Base-by-base conservation (phyloP, 2,888 invertebrate genomes). In the Steinernema hermaphroditum region DNA sequence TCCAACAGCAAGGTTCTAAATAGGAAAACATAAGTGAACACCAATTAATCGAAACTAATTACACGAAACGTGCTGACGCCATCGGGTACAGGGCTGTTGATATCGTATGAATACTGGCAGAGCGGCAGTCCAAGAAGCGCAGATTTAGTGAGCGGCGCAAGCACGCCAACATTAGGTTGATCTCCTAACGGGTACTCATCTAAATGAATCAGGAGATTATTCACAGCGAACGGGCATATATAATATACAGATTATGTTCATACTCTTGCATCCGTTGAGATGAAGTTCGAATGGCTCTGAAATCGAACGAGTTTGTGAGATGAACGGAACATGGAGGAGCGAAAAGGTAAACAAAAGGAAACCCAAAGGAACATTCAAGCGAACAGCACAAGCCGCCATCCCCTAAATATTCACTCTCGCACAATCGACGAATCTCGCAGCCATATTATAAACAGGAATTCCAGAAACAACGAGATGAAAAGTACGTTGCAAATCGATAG, bases 61-160 rank as follows among this genome's bases (percentile, higher is more conserved):
- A 62, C 62, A 14, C 62, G 62, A 32, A 32, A 62, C 1, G 62
- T 62, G 62, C 62, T 34, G 16, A 62, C 32, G 8, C 62, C 62
- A 14, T 62, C 62, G 2, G 62, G 62, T 19, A 62, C 62, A 4
- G n/a, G 27, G 62, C 62, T 62, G 16, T 62, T 22, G 27, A 62
- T 62, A n/a, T 62, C 62, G 62, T 62, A 62, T 9, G 62, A 62
- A 16, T 62, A 62, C 16, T 62, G 62, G n/a, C 62, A 32, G 6
- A 62, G 62, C 32, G 62, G 62, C 16, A 27, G 34, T 62, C 62
- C 62, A 29, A 62, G 32, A 29, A 62, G 62, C 2, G 34, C 34
- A 1, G 62, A 24, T 34, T 62, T 62, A 27, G 29, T 62, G 62
- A 14, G 9, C 8, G 62, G 62, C 2, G 62, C 22, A 4, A 62